A percentile compares a stretch with the other conserved stretches of the same genome.
phyloP scores from a whole-genome alignment of 2,797 vertebrate species.

The Rhyacichthys aspro region DNA sequence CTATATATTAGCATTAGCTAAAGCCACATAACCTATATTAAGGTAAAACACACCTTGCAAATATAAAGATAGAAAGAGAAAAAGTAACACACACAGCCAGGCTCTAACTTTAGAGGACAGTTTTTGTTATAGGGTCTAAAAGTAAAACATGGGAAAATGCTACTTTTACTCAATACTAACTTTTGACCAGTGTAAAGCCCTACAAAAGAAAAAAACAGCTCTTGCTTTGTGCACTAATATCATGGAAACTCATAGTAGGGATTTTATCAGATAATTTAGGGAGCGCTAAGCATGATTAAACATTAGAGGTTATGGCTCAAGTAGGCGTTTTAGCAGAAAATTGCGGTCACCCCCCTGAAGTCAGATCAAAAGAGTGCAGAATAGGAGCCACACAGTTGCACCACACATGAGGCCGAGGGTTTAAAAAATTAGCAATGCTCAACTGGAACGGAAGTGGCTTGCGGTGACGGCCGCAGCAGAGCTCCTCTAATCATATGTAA shows the following conservation, averaged over 20 bases:
- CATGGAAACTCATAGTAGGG: constrained; percentile 17
- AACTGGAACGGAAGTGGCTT: constrained; percentile 84
- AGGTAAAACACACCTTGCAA: no score
- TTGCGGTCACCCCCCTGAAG: constrained; percentile 58
- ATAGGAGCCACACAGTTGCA: constrained; percentile 64
- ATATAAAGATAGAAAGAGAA: no score
- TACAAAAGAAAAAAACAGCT: constrained; percentile 9
- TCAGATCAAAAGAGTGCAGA: constrained; percentile 64
- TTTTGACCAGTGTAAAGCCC: no score
- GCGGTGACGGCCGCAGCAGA: constrained; percentile 80
- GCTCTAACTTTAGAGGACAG: no score
- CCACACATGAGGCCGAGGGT: constrained; percentile 77
- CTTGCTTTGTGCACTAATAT: constrained; percentile 1
- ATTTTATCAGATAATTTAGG: constrained; percentile 42
- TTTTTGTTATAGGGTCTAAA: no score
- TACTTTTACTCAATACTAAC: no score
- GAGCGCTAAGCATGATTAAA: constrained; percentile 73
- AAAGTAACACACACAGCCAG: no score
- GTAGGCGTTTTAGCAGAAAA: constrained; percentile 77
- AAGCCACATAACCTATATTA: no score
- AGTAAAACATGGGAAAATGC: no score
- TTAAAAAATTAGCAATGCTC: constrained; percentile 86
- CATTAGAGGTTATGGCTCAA: constrained; percentile 69
- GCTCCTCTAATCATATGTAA: constrained; percentile 83
- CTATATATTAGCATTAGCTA: no score